A percentile compares a stretch with the other conserved stretches of the same genome.
These are phyloP conservation scores for Malurus leucopterus DNA, from an alignment of 2,797 vertebrate species.

Conservation along the genomic window DNA sequence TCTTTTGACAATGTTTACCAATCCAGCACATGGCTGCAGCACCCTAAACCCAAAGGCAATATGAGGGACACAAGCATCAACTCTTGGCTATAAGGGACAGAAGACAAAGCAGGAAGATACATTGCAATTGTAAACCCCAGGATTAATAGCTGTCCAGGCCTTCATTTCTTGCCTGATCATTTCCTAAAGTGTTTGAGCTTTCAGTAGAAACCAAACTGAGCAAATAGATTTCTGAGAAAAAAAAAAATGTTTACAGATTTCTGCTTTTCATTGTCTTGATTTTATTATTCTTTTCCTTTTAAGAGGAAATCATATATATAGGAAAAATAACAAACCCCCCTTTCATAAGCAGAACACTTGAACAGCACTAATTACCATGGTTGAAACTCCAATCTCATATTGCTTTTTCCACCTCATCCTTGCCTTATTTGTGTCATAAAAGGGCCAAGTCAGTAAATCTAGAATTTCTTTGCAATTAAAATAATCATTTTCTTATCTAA, in stretches of 20 bases:
- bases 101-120: not conserved
- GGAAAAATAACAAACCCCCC: not conserved
- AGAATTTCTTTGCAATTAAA: not conserved
- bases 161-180: not conserved
- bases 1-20: not conserved
- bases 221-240: not conserved
- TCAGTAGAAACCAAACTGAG: not conserved
- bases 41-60: not conserved
- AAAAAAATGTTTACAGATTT: not conserved
- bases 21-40: not conserved
- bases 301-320: not conserved
- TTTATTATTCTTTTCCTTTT: not conserved
- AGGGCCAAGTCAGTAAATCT: not conserved
- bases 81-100: not conserved
- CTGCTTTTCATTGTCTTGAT: not conserved
- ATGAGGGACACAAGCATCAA: not conserved
- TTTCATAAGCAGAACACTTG: not conserved
- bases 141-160: not conserved
- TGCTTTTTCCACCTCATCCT: not conserved
- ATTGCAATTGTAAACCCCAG: not conserved
- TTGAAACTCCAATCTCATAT: not conserved
- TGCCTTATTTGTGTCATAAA: not conserved
- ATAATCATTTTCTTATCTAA: not conserved
- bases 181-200: not conserved
- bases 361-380: not conserved